Percentiles rank a stretch among this genome's conserved stretches.
phyloP scores from a whole-genome alignment of 1,140 invertebrate species.

The Drosophila dunni region DNA sequence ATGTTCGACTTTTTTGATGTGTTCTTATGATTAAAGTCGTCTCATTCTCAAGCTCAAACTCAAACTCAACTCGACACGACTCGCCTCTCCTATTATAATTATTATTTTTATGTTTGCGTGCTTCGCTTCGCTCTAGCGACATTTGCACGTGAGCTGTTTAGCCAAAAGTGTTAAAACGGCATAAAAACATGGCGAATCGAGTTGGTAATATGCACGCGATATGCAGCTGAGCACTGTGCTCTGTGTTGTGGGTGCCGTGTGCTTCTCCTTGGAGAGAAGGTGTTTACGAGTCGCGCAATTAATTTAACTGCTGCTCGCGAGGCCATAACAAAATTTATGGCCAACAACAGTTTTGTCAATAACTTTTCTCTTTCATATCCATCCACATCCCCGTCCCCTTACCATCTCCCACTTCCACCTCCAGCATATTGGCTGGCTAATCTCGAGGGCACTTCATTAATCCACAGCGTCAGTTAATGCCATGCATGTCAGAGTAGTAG shows the following conservation, averaged over 20 bases:
- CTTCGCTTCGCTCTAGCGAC: slow-evolving; percentile 41
- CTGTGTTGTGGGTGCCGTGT: background rate
- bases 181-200: slow-evolving; percentile 53
- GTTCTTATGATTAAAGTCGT: slow-evolving; percentile 70
- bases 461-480: slow-evolving; percentile 75
- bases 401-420: background rate
- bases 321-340: slow-evolving; percentile 78
- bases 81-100: slow-evolving; percentile 70
- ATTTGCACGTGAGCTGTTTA: slow-evolving; percentile 81
- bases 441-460: slow-evolving; percentile 78
- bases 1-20: slow-evolving; percentile 22
- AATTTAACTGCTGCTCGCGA: slow-evolving; percentile 78
- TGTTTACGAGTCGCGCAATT: slow-evolving; percentile 76
- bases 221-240: slow-evolving; percentile 38
- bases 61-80: slow-evolving; percentile 1
- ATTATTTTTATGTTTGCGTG: slow-evolving; percentile 66
- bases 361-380: slow-evolving; percentile 58
- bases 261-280: slow-evolving; percentile 48
- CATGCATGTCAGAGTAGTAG: slow-evolving; percentile 78
- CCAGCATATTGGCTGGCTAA: slow-evolving; percentile 50
- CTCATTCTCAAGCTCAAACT: slow-evolving; percentile 17
- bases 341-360: slow-evolving; percentile 81
- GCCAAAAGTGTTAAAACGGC: slow-evolving; percentile 77
- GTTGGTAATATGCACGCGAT: slow-evolving; percentile 57
- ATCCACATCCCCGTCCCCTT: background rate